Base-by-base conservation (phyloP, 1,140 invertebrate species). In the Drosophila dunni region DNA sequence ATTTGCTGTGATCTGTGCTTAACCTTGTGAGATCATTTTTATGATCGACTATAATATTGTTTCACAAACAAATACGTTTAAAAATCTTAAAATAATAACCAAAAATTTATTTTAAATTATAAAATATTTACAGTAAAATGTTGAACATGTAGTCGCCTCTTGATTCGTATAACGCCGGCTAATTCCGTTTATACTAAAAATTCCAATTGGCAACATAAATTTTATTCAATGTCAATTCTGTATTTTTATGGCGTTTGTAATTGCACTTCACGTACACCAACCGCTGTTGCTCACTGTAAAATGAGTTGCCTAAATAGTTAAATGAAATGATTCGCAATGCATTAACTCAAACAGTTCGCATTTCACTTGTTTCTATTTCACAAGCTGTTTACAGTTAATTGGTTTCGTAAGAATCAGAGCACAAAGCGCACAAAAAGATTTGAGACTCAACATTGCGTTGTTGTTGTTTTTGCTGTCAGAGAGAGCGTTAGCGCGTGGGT, bases 21-120 rank as follows among this genome's bases (percentile, higher is more conserved):
- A 15, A 64, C 62, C 62, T 56, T 66, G 63, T 66, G 51, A 66
- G 51, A 56, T 56, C 29, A 56, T 66, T 54, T 34, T 53, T 33
- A 33, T 45, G 61, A 64, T 51, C 48, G 42, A 10, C 38, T 56
- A 1, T 1, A 36, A 10, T 34, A 15, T 8, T n/a, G 13, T 42
- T 42, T 42, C 6, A 29, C 24, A 29, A 29, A 5, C 6, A 13
- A 42, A 42, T n/a, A 6, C n/a, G 0, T 13, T 42, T 29, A 0
- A 29, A 29, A 29, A 5, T 5, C 24, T 29, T 29, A 29, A 29
- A 29, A 5, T 29, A 29, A 29, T 29, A 29, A 29, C 24, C 2
- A 29, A 3, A 29, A 29, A 29, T 29, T 3, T 1, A 29, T 5
- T 29, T 29, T 0, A 29, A 29, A 29, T 4, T 29, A 6, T 5